Percentiles rank a stretch among this genome's conserved stretches.
These are phyloP conservation scores for Falco peregrinus DNA, from an alignment of 2,797 vertebrate species.

Conservation along the genomic window DNA sequence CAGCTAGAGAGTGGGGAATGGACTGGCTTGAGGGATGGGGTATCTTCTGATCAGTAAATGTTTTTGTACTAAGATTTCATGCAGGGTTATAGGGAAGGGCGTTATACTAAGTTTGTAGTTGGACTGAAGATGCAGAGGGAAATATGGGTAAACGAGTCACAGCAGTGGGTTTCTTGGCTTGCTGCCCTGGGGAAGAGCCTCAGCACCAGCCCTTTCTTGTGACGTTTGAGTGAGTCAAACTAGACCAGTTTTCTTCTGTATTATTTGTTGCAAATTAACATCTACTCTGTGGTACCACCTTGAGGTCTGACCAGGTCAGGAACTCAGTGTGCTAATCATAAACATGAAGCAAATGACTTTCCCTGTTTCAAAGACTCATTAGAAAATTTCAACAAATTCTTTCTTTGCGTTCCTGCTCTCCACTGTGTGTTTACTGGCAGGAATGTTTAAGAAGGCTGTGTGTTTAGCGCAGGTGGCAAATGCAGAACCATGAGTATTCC, in stretches of 20 bases:
- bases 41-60: background rate
- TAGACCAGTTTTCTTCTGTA: background rate
- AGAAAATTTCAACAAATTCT: conserved; percentile 38
- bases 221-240: background rate
- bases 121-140: background rate
- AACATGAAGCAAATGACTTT: conserved; percentile 42
- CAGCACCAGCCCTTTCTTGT: background rate
- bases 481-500: conserved; percentile 2
- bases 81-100: background rate
- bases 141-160: background rate
- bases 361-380: conserved; percentile 29
- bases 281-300: conserved; percentile 41
- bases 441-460: conserved; percentile 22
- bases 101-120: background rate
- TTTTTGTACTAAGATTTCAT: background rate
- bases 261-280: conserved; percentile 45
- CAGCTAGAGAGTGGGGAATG: background rate
- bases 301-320: conserved; percentile 57
- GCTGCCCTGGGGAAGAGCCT: background rate
- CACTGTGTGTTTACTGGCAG: conserved; percentile 43
- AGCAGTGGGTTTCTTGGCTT: background rate
- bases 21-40: background rate
- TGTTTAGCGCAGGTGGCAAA: background rate
- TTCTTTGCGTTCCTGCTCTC: conserved; percentile 55
- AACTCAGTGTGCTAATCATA: conserved; percentile 19